phyloP scores from a whole-genome alignment of 1,140 invertebrate genomes.

The Drosophila nigromelanica region DNA sequence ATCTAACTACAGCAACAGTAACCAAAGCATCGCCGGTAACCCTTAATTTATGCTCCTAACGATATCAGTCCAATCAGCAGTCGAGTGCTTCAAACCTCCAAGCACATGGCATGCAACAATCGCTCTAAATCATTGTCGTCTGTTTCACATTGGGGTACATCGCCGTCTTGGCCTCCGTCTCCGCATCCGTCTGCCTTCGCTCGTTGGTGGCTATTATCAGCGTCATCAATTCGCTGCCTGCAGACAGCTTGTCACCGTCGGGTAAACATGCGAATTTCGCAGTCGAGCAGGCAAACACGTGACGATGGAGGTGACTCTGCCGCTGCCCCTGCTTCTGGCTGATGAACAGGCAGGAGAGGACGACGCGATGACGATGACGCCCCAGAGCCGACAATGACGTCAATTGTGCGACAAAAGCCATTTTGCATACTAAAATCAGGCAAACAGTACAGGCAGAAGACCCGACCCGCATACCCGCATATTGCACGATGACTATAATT shows the following conservation, averaged over 20 bases:
- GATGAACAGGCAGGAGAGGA: conserved; percentile 35
- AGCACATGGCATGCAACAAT: conserved; percentile 41
- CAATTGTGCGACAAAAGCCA: conserved; percentile 72
- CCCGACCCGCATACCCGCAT: conserved; percentile 9
- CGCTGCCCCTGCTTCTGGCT: conserved; percentile 10
- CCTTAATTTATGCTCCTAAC: conserved; percentile 40
- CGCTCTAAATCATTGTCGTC: conserved; percentile 76
- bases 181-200: not conserved
- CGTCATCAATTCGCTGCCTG: conserved; percentile 80
- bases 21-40: conserved; percentile 8
- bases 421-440: conserved; percentile 72
- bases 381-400: conserved; percentile 66
- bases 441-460: conserved; percentile 29
- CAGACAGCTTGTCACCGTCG: conserved; percentile 82
- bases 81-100: conserved; percentile 19
- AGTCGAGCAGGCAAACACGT: conserved; percentile 80
- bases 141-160: conserved; percentile 64
- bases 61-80: conserved; percentile 60
- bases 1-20: conserved; percentile 11
- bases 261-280: conserved; percentile 81
- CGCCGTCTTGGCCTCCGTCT: conserved; percentile 29
- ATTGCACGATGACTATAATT: conserved; percentile 33
- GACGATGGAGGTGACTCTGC: conserved; percentile 51
- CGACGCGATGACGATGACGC: conserved; percentile 44
- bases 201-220: conserved; percentile 61